Percentiles rank a stretch among this genome's conserved stretches.
Evolutionary conservation across 2,888 invertebrate species (phyloP).

Genomic region (Pterostichus niger): DNA sequence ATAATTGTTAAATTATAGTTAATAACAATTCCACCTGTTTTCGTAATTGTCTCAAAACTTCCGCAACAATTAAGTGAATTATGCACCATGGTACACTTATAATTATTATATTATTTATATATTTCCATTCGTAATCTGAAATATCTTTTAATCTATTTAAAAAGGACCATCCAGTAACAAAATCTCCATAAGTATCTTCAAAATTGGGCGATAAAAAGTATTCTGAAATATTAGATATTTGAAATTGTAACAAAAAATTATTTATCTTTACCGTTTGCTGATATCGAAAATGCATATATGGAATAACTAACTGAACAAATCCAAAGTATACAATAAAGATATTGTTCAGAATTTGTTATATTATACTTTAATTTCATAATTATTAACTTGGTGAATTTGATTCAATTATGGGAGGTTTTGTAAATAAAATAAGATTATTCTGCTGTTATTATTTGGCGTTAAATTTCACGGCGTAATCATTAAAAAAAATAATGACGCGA

Average conservation of each 20-base stretch:
- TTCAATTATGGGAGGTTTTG: too few relatives aligned
- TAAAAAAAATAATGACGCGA: background rate
- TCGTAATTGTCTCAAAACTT: conserved; percentile 76
- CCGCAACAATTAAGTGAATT: conserved; percentile 79
- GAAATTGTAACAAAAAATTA: conserved; percentile 40
- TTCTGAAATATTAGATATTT: conserved; percentile 67
- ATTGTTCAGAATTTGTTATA: conserved; percentile 74
- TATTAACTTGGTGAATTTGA: background rate
- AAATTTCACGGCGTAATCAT: background rate
- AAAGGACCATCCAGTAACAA: conserved; percentile 80
- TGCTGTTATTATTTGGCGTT: background rate
- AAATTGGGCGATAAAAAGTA: conserved; percentile 75
- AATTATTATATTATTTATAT: conserved; percentile 80
- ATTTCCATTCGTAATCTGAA: conserved; percentile 86
- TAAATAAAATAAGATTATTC: too few relatives aligned
- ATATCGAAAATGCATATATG: conserved; percentile 79
- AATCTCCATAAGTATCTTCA: conserved; percentile 78
- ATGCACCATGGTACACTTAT: conserved; percentile 80
- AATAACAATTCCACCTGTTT: conserved; percentile 35
- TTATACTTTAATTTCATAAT: conserved; percentile 24
- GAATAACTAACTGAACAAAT: conserved; percentile 79
- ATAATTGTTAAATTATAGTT: background rate
- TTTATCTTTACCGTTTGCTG: conserved; percentile 78
- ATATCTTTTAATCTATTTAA: conserved; percentile 81
- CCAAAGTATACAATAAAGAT: conserved; percentile 80